phyloP scores from a whole-genome alignment of 2,888 invertebrate genomes.

The Ophraella communa region DNA sequence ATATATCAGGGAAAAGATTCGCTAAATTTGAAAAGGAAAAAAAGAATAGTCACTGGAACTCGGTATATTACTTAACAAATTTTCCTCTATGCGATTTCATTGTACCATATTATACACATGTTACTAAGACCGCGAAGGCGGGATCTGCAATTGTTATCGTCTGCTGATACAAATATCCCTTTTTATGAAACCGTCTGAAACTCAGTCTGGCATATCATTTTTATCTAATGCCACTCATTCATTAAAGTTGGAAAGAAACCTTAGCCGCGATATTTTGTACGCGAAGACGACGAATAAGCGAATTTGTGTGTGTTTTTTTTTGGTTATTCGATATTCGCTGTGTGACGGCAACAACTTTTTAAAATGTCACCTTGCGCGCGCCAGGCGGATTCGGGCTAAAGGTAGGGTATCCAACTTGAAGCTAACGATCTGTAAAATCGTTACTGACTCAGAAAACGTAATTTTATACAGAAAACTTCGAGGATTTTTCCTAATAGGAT shows the following conservation, averaged over 20 bases:
- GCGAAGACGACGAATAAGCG: constrained; percentile 15
- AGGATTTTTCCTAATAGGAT: background rate
- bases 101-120: too few relatives aligned
- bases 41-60: too few relatives aligned
- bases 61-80: too few relatives aligned
- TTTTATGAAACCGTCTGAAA: background rate
- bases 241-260: constrained; percentile 9
- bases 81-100: too few relatives aligned
- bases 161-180: background rate
- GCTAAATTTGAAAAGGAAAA: too few relatives aligned
- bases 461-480: constrained; percentile 6
- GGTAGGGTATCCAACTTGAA: constrained; percentile 21
- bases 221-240: constrained; percentile 12
- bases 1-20: too few relatives aligned
- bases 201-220: constrained; percentile 4
- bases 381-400: background rate
- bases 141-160: background rate
- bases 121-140: background rate
- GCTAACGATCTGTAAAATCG: constrained; percentile 26
- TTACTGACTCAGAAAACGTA: constrained; percentile 10
- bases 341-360: constrained; percentile 23
- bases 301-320: too few relatives aligned
- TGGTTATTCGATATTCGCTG: constrained; percentile 27
- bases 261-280: constrained; percentile 17
- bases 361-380: constrained; percentile 27